Conservation (phyloP, 1,140 invertebrate species). For the Ostrea edulis region DNA sequence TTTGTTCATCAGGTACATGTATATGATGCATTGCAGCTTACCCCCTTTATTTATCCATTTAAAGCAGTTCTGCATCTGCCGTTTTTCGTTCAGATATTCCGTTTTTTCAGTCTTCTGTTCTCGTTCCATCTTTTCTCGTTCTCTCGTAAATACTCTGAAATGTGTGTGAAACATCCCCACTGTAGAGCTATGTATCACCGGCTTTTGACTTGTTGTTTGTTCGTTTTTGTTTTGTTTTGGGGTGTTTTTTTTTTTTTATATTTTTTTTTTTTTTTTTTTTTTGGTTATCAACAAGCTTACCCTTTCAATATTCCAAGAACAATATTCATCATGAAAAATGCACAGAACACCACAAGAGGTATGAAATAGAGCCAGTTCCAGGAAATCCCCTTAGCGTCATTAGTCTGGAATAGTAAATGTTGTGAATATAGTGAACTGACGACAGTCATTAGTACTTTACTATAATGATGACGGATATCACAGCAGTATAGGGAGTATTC, state of each 20-base stretch:
- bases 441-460: too few relatives aligned
- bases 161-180: not conserved
- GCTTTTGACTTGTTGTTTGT: too few relatives aligned
- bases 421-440: too few relatives aligned
- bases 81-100: not conserved
- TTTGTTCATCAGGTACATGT: not conserved
- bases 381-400: not conserved
- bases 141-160: conserved; percentile 16
- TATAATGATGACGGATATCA: too few relatives aligned
- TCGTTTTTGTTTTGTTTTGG: too few relatives aligned
- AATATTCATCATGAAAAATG: conserved; percentile 12
- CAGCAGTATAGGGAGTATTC: too few relatives aligned
- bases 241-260: too few relatives aligned
- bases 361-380: not conserved
- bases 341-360: not conserved
- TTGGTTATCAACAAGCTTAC: not conserved
- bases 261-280: too few relatives aligned
- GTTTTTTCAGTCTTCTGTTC: not conserved
- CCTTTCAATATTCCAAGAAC: conserved; percentile 23
- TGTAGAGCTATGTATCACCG: too few relatives aligned
- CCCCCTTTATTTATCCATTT: conserved; percentile 10
- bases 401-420: not conserved
- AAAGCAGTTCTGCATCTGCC: not conserved
- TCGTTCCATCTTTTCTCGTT: conserved; percentile 28
- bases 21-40: not conserved